Percentiles rank a stretch among this genome's conserved stretches.
These are phyloP conservation scores for Ctenodactylus gundi DNA, from an alignment of 2,113 vertebrate species.

Conservation along the genomic window DNA sequence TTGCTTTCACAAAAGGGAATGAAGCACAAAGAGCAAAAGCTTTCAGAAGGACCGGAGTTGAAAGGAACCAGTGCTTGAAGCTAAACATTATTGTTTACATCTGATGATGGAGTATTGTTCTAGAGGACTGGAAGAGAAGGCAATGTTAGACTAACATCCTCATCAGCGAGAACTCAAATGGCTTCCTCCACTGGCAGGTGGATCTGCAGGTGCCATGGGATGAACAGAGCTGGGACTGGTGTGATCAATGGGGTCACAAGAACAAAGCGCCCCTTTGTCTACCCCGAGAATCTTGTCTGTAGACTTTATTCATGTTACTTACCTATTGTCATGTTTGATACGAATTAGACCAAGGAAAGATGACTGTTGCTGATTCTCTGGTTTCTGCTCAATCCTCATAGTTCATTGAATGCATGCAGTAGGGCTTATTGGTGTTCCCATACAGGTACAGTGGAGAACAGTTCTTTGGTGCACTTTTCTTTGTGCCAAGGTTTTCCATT, in stretches of 20 bases:
- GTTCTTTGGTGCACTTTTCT: background rate
- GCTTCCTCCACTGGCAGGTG: background rate
- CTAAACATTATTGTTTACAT: constrained; percentile 50
- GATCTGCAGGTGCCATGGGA: background rate
- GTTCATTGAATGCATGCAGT: background rate
- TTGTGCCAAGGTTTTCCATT: background rate
- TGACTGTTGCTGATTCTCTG: background rate
- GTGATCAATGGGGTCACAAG: background rate
- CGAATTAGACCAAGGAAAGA: background rate
- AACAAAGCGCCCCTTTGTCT: background rate
- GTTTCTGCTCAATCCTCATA: background rate
- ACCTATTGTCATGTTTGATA: background rate
- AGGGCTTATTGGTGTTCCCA: background rate
- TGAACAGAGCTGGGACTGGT: background rate
- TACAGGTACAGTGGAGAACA: background rate
- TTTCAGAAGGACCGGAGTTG: constrained; percentile 36
- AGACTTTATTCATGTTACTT: background rate
- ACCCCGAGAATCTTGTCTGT: background rate
- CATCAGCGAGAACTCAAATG: background rate
- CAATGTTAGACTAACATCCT: background rate
- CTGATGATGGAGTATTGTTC: constrained; percentile 65
- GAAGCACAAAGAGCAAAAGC: constrained; percentile 43
- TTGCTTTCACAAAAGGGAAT: constrained; percentile 65
- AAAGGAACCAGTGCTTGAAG: constrained; percentile 49
- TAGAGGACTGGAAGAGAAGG: background rate